Conservation (phyloP, 2,888 invertebrate species). For the Syritta pipiens region DNA sequence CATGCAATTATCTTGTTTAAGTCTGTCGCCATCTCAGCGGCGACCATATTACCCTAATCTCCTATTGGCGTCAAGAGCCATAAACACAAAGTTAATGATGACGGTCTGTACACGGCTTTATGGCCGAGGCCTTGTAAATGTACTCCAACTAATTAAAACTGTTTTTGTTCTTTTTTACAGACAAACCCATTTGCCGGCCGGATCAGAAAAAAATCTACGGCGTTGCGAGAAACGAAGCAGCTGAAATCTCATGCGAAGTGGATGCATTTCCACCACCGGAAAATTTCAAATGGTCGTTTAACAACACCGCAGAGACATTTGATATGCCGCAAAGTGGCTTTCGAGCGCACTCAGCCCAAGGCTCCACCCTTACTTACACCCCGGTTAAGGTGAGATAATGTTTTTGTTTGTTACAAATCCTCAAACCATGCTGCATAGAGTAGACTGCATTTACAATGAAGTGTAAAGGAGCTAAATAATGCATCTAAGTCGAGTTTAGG, state of each 20-base stretch:
- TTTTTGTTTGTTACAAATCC: neutral
- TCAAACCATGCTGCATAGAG: slow-evolving; percentile 1
- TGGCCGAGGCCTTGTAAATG: too few relatives aligned
- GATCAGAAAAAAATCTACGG: slow-evolving; percentile 90
- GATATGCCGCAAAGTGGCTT: slow-evolving; percentile 87
- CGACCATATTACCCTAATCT: too few relatives aligned
- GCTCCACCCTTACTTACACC: slow-evolving; percentile 86
- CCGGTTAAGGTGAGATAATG: slow-evolving; percentile 81
- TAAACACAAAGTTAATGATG: slow-evolving; percentile 1
- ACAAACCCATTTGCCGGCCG: slow-evolving; percentile 89
- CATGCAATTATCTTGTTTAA: too few relatives aligned
- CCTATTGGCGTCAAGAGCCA: too few relatives aligned
- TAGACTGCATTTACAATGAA: slow-evolving; percentile 30
- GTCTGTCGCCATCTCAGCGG: too few relatives aligned
- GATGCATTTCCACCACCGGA: slow-evolving; percentile 91
- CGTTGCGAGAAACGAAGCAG: slow-evolving; percentile 89
- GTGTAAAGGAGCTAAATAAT: slow-evolving; percentile 13
- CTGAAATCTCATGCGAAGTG: slow-evolving; percentile 89
- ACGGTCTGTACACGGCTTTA: too few relatives aligned
- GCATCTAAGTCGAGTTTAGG: slow-evolving; percentile 25
- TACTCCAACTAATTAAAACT: neutral
- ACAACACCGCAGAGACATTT: slow-evolving; percentile 90
- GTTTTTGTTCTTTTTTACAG: slow-evolving; percentile 80
- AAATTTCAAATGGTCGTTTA: slow-evolving; percentile 92
- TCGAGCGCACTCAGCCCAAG: slow-evolving; percentile 80